Conservation (phyloP, 2,888 invertebrate genomes). For the Orthosia gracilis region DNA sequence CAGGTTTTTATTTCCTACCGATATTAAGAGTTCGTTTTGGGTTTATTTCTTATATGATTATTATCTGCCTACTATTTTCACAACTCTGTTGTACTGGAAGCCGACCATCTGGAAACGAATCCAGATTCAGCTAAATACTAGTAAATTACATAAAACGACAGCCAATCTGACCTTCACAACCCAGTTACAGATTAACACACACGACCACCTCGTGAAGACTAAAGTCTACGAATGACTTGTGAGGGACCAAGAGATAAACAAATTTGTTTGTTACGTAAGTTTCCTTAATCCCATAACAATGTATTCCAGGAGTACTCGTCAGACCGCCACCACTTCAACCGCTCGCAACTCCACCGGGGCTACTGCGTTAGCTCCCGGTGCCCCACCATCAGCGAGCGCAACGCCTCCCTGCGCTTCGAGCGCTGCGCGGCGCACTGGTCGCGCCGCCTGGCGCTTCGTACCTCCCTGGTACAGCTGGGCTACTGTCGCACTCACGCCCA, state of each 20-base stretch:
- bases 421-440: conserved; percentile 75
- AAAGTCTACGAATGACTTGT: neutral
- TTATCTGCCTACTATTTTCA: too few species aligned
- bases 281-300: too few species aligned
- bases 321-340: conserved; percentile 77
- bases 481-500: conserved; percentile 76
- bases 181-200: too few species aligned
- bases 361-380: conserved; percentile 83
- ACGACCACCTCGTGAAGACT: too few species aligned
- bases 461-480: conserved; percentile 65
- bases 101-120: too few species aligned
- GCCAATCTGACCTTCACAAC: too few species aligned
- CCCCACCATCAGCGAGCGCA: conserved; percentile 67
- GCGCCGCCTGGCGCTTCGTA: conserved; percentile 64
- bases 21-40: too few species aligned
- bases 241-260: neutral
- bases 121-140: neutral
- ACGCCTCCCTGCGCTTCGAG: conserved; percentile 76
- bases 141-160: neutral
- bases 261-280: neutral
- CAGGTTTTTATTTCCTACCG: too few species aligned
- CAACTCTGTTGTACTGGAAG: too few species aligned
- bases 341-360: conserved; percentile 80
- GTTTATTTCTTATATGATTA: too few species aligned
- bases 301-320: conserved; percentile 76